phyloP scores from a whole-genome alignment of 2,113 vertebrate genomes.

The Manacus vitellinus region DNA sequence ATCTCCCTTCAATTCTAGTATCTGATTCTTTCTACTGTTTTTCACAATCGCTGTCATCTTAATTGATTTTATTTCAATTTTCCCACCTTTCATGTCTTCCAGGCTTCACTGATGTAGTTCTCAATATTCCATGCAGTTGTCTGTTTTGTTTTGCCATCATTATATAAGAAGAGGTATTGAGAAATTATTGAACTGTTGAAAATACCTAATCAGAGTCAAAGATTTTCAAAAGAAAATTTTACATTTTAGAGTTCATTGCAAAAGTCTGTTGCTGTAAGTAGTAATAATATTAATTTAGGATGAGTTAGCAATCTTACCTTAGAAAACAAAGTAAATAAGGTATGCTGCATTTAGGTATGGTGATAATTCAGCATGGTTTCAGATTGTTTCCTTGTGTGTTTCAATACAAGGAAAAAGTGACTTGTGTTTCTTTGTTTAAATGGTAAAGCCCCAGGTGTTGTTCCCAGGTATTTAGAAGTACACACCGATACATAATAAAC shows the following conservation, averaged over 20 bases:
- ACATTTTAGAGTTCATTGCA: not conserved
- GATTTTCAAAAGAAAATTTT: not conserved
- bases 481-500: not conserved
- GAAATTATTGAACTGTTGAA: not conserved
- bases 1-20: not conserved
- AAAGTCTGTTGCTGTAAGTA: not conserved
- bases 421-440: not conserved
- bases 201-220: not conserved
- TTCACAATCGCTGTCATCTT: not conserved
- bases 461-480: not conserved
- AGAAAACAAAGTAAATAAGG: not conserved
- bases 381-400: not conserved
- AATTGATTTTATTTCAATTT: not conserved
- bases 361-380: not conserved
- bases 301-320: not conserved
- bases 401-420: not conserved
- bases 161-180: not conserved
- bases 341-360: not conserved
- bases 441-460: not conserved
- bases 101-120: not conserved
- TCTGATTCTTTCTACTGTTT: not conserved
- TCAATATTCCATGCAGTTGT: not conserved
- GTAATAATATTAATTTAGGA: not conserved
- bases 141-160: not conserved
- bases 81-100: not conserved